Conservation (phyloP, 2,797 vertebrate species). For the Otus scops region DNA sequence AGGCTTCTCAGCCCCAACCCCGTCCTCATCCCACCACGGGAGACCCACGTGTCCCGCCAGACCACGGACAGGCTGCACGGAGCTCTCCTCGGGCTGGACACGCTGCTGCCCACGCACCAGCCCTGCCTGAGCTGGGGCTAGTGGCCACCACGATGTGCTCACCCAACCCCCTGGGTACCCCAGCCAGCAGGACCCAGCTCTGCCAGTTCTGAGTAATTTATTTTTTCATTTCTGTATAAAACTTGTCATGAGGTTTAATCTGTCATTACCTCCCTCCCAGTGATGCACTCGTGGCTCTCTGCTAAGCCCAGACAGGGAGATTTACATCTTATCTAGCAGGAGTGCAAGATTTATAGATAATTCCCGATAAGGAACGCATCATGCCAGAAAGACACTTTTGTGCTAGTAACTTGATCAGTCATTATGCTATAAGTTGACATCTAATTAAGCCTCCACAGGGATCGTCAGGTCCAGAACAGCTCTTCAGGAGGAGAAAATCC, state of each 20-base stretch:
- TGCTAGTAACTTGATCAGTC: constrained; percentile 30
- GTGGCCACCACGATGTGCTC: not conserved
- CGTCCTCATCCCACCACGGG: rapidly evolving
- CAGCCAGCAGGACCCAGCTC: not conserved
- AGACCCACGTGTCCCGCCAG: not conserved
- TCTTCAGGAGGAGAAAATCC: constrained; percentile 22
- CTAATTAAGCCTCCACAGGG: constrained; percentile 30
- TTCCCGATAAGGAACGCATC: not conserved
- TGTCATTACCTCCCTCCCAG: not conserved
- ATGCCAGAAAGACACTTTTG: not conserved
- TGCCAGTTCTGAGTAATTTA: not conserved
- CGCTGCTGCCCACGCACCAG: not conserved
- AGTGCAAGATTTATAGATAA: constrained; percentile 24
- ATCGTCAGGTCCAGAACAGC: not conserved
- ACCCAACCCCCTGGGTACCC: rapidly evolving
- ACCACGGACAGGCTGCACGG: not conserved
- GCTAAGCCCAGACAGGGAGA: constrained; percentile 16
- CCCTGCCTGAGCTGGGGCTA: not conserved
- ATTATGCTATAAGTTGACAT: constrained; percentile 12
- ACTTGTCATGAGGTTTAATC: not conserved
- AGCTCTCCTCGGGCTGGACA: not conserved
- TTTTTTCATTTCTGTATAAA: not conserved
- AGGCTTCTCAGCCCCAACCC: not conserved
- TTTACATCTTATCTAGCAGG: constrained; percentile 20
- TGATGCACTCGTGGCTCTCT: not conserved